Evolutionary conservation across 2,797 vertebrate species (phyloP), one percentile per base, ranked within the genome.

Genomic region (Rhinella marina): DNA sequence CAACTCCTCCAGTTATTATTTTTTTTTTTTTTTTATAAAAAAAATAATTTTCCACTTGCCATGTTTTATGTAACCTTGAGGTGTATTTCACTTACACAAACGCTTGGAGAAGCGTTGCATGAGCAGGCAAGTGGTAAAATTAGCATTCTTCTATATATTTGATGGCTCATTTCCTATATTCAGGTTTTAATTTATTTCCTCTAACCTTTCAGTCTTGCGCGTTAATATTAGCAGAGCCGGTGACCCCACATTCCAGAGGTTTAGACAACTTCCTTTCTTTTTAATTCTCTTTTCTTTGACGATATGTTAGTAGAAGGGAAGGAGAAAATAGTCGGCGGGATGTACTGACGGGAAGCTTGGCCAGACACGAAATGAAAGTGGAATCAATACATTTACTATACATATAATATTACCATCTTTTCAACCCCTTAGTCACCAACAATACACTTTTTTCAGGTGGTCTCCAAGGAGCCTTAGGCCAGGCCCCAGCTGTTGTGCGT

Each of bases 1-100:
- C 29, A 8, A 29, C 21, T 32, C 61, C 21, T 78, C 32, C 25
- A 32, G 29, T 57, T 41, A 8, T 75, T 72, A 6, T 21, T 41
- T 10, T 73, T 48, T 41, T 48, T 16, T 17, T 57, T 78, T 21
- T 41, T 77, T 87, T 83, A 41, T 7, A 29, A 32, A 84, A 80
- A 84, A 80, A 84, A 73, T 84, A 52, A 88, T 88, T 70, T 88
- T 79, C 86, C 61, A 70, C 61, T 84, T 79, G 86, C 61, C 14
- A 6, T 52, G 27, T 50, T 78, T 57, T 70, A 16, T 68, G 2
- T 70, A 73, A 80, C 82, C 75, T 88, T 84, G 75, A 78, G 19
- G 3, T 59, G 77, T 17, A 57, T 62, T 81, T 72, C 29, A 14
- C 48, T 86, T 29, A 6, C 41, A 66, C 57, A 21, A 50, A 82